Evolutionary conservation across 2,888 invertebrate genomes (phyloP), one percentile per base, ranked within the genome.

Genomic region (Mesopsocus fuscifrons): DNA sequence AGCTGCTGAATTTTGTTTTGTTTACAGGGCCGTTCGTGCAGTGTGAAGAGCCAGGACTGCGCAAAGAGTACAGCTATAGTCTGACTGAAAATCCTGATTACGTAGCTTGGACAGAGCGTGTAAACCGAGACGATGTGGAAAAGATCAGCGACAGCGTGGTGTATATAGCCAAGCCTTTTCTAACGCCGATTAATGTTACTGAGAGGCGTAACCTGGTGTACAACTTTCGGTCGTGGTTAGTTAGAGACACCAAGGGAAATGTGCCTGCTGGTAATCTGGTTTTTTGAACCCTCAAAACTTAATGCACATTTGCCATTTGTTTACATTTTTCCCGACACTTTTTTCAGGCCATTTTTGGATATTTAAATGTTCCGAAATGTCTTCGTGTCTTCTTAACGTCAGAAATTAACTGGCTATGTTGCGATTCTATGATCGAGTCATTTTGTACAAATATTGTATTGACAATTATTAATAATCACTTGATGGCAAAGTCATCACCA

Each of bases 161-260:
- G 49, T 89, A 84, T 57, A 72, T 82, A 44, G 77, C 77, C 42
- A 72, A 74, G 55, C 77, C 84, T 3, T 88, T 83, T 58, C 65
- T 79, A 50, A 77, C 80, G 42, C 81, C 84, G 38, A 71, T 89
- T 42, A 78, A 77, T 57, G 82, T 89, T 21, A 85, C 89, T 0
- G 89, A 91, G 58, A 76, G 89, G 54, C 73, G 91, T 52, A 89
- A 89, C 60, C 63, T 89, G 53, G 79, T 83, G 17, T 89, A 88
- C 66, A 80, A 82, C 55, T 74, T 80, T 58, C 59, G 82, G 57
- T 83, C 82, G 57, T 67, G 88, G 41, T 64, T 89, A 42, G 73
- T 82, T 3, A 72, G 89, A 42, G 81, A 87, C 60, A 77, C 77
- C 49, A 85, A 85, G 53, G 88, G 88, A 41, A 76, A 79, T 51